Conservation (phyloP, 2,888 invertebrate genomes). For the Microchrysa polita region DNA sequence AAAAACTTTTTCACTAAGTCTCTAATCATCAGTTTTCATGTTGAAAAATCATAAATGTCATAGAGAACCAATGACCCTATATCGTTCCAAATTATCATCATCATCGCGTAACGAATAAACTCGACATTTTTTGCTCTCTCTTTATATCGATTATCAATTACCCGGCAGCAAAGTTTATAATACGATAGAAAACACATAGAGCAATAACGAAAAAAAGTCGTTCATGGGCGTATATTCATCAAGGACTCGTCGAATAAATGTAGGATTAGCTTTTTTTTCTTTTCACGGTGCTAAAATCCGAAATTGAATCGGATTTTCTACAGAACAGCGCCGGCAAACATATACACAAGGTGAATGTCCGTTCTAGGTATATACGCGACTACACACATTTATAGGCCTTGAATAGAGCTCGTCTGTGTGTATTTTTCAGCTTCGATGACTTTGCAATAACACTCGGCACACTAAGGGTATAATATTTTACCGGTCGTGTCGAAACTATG, state of each 20-base stretch:
- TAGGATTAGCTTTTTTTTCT: neutral
- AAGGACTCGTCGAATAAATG: neutral
- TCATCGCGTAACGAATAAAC: slow-evolving; percentile 5
- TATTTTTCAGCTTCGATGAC: no score
- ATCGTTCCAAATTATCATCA: neutral
- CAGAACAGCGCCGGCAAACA: neutral
- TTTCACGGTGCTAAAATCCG: no score
- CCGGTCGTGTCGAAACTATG: no score
- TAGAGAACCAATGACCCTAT: neutral
- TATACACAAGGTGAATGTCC: neutral
- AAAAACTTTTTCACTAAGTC: no score
- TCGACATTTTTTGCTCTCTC: slow-evolving; percentile 1
- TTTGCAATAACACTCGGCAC: no score
- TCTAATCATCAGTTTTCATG: no score
- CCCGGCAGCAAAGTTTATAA: slow-evolving; percentile 16
- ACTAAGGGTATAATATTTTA: no score
- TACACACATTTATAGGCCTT: no score
- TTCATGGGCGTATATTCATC: neutral
- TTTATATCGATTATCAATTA: slow-evolving; percentile 43
- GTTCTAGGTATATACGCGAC: slow-evolving; percentile 1
- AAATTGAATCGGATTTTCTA: no score
- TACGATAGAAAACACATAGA: neutral
- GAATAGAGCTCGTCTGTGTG: no score
- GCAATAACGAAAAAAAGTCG: neutral
- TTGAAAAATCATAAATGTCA: slow-evolving; percentile 24